Evolutionary conservation across 2,888 invertebrate genomes (phyloP).

Genomic region (Acrobasis repandana): DNA sequence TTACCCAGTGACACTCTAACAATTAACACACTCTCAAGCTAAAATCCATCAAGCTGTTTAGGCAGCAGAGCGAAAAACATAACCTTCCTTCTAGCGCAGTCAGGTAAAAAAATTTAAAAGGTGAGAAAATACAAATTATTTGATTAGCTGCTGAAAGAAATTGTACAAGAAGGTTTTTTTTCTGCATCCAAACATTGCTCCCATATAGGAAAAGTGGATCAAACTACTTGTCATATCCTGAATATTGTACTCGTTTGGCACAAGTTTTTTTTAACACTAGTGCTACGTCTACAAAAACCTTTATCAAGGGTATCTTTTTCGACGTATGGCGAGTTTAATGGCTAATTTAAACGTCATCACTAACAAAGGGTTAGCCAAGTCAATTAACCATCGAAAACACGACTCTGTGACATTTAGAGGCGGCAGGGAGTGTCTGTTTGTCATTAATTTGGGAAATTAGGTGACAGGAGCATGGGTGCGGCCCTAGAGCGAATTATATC

Average conservation of each 20-base stretch:
- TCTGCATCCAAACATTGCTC: too few relatives aligned
- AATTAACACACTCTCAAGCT: too few relatives aligned
- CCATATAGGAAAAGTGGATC: too few relatives aligned
- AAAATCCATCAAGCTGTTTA: too few relatives aligned
- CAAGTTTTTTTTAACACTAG: not conserved
- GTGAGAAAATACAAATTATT: too few relatives aligned
- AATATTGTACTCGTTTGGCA: not conserved
- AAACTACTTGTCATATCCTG: too few relatives aligned
- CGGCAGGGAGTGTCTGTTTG: slow-evolving; percentile 67
- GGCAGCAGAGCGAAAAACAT: too few relatives aligned
- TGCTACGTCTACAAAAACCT: not conserved
- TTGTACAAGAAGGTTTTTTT: too few relatives aligned
- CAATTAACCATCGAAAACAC: slow-evolving; percentile 77
- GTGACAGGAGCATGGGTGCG: slow-evolving; percentile 58
- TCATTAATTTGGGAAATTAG: slow-evolving; percentile 80
- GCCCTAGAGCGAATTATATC: slow-evolving; percentile 27
- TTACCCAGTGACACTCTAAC: too few relatives aligned
- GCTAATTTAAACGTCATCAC: slow-evolving; percentile 52
- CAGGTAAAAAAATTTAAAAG: too few relatives aligned
- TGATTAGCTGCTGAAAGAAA: too few relatives aligned
- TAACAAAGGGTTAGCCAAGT: slow-evolving; percentile 72
- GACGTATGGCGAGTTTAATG: slow-evolving; percentile 60
- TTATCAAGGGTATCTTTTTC: slow-evolving; percentile 28
- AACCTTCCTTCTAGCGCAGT: too few relatives aligned
- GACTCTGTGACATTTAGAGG: slow-evolving; percentile 66